These are phyloP conservation scores for Hypena proboscidalis DNA, from an alignment of 2,888 invertebrate genomes.

Conservation along the genomic window DNA sequence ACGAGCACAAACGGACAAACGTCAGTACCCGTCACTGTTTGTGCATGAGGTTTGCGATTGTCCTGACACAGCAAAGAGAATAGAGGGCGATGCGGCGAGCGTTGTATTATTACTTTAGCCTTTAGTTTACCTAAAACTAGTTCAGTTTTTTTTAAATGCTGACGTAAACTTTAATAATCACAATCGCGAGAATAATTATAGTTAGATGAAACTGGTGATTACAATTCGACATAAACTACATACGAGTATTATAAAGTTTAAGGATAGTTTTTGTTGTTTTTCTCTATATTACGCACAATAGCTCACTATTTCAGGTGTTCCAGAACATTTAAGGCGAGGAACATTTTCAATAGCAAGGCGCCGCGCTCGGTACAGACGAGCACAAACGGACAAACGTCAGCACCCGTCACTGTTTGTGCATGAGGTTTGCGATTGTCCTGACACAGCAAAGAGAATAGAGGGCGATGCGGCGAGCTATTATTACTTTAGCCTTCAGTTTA, in stretches of 20 bases:
- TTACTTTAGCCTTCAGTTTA: background rate
- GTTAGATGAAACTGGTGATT: too few relatives aligned
- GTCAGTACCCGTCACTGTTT: slow-evolving; percentile 6
- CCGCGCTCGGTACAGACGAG: background rate
- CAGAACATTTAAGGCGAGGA: too few relatives aligned
- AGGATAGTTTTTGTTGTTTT: too few relatives aligned
- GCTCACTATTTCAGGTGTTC: too few relatives aligned
- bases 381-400: slow-evolving; percentile 5
- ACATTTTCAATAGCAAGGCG: too few relatives aligned
- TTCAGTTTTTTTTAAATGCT: background rate
- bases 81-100: slow-evolving; percentile 1
- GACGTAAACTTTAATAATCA: too few relatives aligned
- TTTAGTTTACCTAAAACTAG: background rate
- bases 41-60: slow-evolving; percentile 11
- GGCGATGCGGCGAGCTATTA: background rate
- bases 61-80: slow-evolving; percentile 16
- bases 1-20: background rate
- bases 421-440: slow-evolving; percentile 15
- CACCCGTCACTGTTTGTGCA: background rate
- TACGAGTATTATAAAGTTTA: too few relatives aligned
- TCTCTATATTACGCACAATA: too few relatives aligned
- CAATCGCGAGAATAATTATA: too few relatives aligned
- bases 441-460: slow-evolving; percentile 14
- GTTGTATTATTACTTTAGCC: background rate
- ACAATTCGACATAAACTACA: too few relatives aligned